Evolutionary conservation across 2,113 vertebrate species (phyloP).

Genomic region (Caretta caretta): DNA sequence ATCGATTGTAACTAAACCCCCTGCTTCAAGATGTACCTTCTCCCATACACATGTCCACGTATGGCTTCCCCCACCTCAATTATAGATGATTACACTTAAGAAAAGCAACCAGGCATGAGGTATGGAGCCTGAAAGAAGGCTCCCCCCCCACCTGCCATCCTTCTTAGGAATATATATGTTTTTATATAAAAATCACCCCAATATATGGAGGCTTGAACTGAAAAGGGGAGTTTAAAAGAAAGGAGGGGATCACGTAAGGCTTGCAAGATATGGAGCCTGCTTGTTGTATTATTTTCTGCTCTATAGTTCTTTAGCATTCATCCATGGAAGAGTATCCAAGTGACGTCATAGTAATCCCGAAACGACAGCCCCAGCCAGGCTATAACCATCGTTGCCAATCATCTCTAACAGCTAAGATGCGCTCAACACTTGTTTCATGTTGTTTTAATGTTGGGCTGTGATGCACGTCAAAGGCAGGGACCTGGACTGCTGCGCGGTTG

Average conservation of each 20-base stretch:
- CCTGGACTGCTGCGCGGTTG: slow-evolving; percentile 12
- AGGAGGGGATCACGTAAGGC: slow-evolving; percentile 75
- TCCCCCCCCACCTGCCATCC: slow-evolving; percentile 80
- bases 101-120: slow-evolving; percentile 78
- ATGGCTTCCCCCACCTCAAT: slow-evolving; percentile 86
- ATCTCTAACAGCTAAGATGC: slow-evolving; percentile 84
- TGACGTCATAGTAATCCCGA: slow-evolving; percentile 98
- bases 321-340: slow-evolving; percentile 91
- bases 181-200: slow-evolving; percentile 80
- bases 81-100: slow-evolving; percentile 92
- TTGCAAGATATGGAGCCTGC: slow-evolving; percentile 88
- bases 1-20: slow-evolving; percentile 89
- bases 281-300: slow-evolving; percentile 94
- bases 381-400: slow-evolving; percentile 89
- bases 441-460: slow-evolving; percentile 52
- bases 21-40: slow-evolving; percentile 88
- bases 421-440: slow-evolving; percentile 69
- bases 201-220: slow-evolving; percentile 80
- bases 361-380: slow-evolving; percentile 83
- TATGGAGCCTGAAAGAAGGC: slow-evolving; percentile 83
- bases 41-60: slow-evolving; percentile 87
- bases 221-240: slow-evolving; percentile 83
- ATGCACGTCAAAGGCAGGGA: slow-evolving; percentile 54
- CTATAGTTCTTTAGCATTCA: slow-evolving; percentile 92
- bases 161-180: slow-evolving; percentile 59